Conservation (phyloP, 2,113 vertebrate species). For the Sciurus niger region DNA sequence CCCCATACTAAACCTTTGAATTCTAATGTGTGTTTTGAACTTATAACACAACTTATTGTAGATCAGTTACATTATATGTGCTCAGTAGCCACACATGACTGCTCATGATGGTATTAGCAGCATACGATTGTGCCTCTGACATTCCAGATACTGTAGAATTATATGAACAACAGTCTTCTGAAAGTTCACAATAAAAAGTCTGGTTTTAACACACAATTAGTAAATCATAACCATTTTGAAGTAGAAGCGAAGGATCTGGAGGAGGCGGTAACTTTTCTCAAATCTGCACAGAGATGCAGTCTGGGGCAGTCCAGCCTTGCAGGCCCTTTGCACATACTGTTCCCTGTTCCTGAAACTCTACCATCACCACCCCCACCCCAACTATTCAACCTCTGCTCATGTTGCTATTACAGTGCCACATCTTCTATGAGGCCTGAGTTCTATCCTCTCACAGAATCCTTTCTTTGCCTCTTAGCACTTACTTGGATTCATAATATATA, state of each 20-base stretch:
- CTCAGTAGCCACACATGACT: background rate
- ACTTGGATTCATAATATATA: background rate
- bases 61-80: background rate
- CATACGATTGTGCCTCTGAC: background rate
- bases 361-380: background rate
- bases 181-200: background rate
- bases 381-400: background rate
- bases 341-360: background rate
- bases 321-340: background rate
- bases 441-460: background rate
- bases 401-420: background rate
- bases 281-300: background rate
- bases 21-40: background rate
- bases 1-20: background rate
- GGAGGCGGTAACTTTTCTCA: background rate
- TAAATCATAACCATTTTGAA: background rate
- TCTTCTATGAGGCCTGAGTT: background rate
- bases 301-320: background rate
- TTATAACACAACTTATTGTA: background rate
- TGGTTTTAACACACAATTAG: slow-evolving; percentile 10
- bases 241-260: background rate
- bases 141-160: background rate
- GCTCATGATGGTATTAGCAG: background rate
- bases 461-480: slow-evolving; percentile 26
- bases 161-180: background rate